Evolutionary conservation across 2,888 invertebrate species (phyloP), one percentile per base, ranked within the genome.

Genomic region (Sericinus montela): DNA sequence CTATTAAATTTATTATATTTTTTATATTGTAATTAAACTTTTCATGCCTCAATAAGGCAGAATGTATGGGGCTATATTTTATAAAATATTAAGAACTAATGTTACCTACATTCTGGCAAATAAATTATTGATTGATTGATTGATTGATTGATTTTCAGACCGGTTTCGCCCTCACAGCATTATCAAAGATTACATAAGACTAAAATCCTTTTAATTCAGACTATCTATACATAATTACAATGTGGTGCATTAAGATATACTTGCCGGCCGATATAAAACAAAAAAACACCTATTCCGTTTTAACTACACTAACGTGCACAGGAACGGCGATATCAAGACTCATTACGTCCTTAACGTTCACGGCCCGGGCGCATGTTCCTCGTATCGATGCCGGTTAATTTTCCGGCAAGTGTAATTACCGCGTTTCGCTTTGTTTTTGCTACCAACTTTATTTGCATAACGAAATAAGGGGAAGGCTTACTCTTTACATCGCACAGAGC

Each of bases 401-500:
- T 87, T 78, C 83, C 80, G 76, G 77, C 78, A 77, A 76, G 81
- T 84, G 86, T 85, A 87, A 87, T 87, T 87, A 86, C 85, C 78
- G 75, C 73, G 81, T 73, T 77, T 78, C 75, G 75, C 86, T 87
- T 87, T 87, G 85, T 87, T 87, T 87, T 86, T 86, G 87, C 85
- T 80, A 80, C 82, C 74, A 78, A 84, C 86, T 87, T 83, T 86
- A 87, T 87, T 87, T 86, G 87, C 87, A 86, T 87, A 85, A 79
- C 69, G 67, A 62, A 63, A 73, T 70, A 72, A 74, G 73, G 69
- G 70, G 73, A 75, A 73, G 68, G 69, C 63, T 72, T 71, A n/a
- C 67, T 68, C 55, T 67, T 64, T 62, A 62, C 62, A 55, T 59
- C n/a, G 65, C 30, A 73, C 59, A 72, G 35, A 3, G 53, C 48